Base-by-base conservation (phyloP, 1,140 invertebrate genomes). In the Hermetia illucens region DNA sequence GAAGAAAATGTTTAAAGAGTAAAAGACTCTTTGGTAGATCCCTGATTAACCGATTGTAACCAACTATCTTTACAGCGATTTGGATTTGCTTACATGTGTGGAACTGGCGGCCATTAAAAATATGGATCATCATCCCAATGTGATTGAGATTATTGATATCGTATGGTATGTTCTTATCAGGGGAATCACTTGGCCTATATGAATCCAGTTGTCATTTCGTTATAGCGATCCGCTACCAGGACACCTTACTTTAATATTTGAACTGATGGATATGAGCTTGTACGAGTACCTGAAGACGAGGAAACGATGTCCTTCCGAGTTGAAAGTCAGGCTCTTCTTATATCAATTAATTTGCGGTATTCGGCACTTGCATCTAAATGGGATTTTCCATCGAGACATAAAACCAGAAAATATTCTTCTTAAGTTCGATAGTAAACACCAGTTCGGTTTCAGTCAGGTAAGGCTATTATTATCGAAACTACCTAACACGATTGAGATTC, bases 361-460 rank as follows among this genome's bases (percentile, higher is more conserved):
- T 4, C 57, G 65, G 20, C 66, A 71, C 50, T 52, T 75, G 17
- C 69, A 79, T 41, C 69, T 62, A 49, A 55, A 74, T 57, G 74
- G 72, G 4, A 65, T 79, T 22, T 78, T 79, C 53, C 76, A 79
- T 57, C 50, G 75, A 27, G 77, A 79, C 52, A 70, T 79, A 5
- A 79, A 80, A 56, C 77, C 77, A 10, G 77, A 80, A 61, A 80
- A 79, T 55, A 74, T 79, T 44, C 52, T 79, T 37, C 48, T 76
- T 1, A 69, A 51, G 60, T 69, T 45, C n/a, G n/a, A n/a, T n/a
- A n/a, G n/a, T n/a, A n/a, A n/a, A n/a, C n/a, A n/a, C n/a, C n/a
- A n/a, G n/a, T n/a, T n/a, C n/a, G n/a, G n/a, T n/a, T n/a, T n/a
- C n/a, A n/a, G n/a, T n/a, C n/a, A n/a, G n/a, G n/a, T n/a, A n/a